These are phyloP conservation scores for Hemibagrus wyckioides DNA, from an alignment of 2,113 vertebrate genomes.

Conservation along the genomic window DNA sequence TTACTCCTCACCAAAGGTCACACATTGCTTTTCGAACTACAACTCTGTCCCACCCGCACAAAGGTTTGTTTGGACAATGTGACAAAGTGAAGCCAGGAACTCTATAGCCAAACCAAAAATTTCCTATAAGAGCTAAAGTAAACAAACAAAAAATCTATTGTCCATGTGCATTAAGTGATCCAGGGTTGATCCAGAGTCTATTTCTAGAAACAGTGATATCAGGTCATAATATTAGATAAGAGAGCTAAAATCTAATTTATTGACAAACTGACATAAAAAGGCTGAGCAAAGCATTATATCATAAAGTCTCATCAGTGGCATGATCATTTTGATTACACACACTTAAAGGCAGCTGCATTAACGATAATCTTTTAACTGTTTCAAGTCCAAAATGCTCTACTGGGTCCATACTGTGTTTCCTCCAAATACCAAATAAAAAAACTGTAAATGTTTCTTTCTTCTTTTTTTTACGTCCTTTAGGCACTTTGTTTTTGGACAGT, in stretches of 20 bases:
- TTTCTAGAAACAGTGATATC: not conserved
- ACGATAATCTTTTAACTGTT: not conserved
- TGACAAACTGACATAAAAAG: not conserved
- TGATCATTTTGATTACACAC: not conserved
- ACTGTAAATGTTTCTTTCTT: not conserved
- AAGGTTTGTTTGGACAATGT: not conserved
- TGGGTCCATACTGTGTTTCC: not conserved
- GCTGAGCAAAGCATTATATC: not conserved
- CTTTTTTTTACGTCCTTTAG: not conserved
- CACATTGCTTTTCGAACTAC: slow-evolving; percentile 64
- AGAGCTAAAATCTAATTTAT: not conserved
- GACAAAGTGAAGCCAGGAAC: slow-evolving; percentile 64
- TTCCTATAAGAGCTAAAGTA: not conserved
- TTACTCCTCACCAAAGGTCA: slow-evolving; percentile 57
- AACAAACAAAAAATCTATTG: not conserved
- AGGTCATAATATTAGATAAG: not conserved
- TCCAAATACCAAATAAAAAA: not conserved
- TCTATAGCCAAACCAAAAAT: not conserved
- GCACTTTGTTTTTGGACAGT: not conserved
- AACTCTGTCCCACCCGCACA: slow-evolving; percentile 30
- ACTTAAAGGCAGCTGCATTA: not conserved
- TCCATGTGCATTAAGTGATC: not conserved
- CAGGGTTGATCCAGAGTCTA: not conserved
- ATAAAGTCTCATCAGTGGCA: not conserved
- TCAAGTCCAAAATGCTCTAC: not conserved